Conservation (phyloP, 2,888 invertebrate species). For the Noctua fimbriata region DNA sequence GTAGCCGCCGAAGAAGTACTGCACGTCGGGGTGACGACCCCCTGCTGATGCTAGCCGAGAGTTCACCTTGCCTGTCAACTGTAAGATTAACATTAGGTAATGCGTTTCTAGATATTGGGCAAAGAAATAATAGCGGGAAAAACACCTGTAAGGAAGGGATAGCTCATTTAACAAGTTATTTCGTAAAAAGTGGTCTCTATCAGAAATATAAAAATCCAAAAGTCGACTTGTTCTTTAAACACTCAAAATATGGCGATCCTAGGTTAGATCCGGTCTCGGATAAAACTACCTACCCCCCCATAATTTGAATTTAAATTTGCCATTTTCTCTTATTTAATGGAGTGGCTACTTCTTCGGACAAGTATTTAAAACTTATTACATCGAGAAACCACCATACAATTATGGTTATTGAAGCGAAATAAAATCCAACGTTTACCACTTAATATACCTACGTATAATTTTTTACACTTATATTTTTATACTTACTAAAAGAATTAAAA, state of each 20-base stretch:
- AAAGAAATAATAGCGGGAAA: not conserved
- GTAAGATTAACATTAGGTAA: not conserved
- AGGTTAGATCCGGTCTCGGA: not conserved
- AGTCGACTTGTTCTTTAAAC: not conserved
- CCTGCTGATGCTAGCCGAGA: constrained; percentile 91
- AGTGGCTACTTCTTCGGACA: too few species aligned
- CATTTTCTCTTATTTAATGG: not conserved
- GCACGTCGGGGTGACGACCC: constrained; percentile 91
- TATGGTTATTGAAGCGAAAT: too few species aligned
- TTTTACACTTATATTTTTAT: too few species aligned
- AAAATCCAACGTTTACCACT: too few species aligned
- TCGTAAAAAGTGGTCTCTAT: not conserved
- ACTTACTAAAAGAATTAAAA: too few species aligned
- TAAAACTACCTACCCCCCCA: not conserved
- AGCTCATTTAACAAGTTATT: not conserved
- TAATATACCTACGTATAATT: too few species aligned
- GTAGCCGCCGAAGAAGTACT: constrained; percentile 92
- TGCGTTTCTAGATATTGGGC: not conserved
- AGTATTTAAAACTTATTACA: too few species aligned
- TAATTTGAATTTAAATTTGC: not conserved
- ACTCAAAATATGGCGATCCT: not conserved
- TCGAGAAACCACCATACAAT: too few species aligned
- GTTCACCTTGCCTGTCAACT: constrained; percentile 91
- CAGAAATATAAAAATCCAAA: not conserved
- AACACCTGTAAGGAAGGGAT: not conserved